These are phyloP conservation scores for Mimachlamys varia DNA, from an alignment of 2,888 invertebrate genomes.

Conservation along the genomic window DNA sequence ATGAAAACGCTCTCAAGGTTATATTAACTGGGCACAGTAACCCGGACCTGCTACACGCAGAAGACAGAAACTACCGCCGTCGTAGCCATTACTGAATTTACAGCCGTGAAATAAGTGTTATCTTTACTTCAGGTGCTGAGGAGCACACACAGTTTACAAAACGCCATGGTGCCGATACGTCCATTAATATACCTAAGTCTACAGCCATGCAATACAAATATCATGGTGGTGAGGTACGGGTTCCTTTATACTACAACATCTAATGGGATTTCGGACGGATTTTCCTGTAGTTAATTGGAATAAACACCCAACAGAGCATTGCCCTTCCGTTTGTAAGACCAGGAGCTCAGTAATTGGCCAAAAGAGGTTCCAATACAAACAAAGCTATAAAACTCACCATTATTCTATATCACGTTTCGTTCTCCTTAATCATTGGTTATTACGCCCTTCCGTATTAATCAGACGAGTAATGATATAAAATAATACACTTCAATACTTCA, in stretches of 20 bases:
- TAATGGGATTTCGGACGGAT: background rate
- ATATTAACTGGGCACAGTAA: background rate
- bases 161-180: background rate
- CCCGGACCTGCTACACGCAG: background rate
- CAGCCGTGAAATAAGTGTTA: conserved; percentile 7
- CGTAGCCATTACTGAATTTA: background rate
- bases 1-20: background rate
- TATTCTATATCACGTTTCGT: background rate
- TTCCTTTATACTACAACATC: background rate
- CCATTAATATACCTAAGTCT: background rate
- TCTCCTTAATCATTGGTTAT: background rate
- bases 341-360: background rate
- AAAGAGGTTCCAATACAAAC: background rate
- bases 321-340: background rate
- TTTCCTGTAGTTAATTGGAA: background rate
- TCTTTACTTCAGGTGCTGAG: background rate
- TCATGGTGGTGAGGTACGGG: background rate
- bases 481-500: too few relatives aligned
- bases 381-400: background rate
- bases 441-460: too few relatives aligned
- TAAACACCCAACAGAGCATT: background rate
- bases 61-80: background rate
- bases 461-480: too few relatives aligned
- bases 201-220: background rate
- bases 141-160: background rate